These are phyloP conservation scores for Conus betulinus DNA, from an alignment of 1,140 invertebrate genomes.

Conservation along the genomic window DNA sequence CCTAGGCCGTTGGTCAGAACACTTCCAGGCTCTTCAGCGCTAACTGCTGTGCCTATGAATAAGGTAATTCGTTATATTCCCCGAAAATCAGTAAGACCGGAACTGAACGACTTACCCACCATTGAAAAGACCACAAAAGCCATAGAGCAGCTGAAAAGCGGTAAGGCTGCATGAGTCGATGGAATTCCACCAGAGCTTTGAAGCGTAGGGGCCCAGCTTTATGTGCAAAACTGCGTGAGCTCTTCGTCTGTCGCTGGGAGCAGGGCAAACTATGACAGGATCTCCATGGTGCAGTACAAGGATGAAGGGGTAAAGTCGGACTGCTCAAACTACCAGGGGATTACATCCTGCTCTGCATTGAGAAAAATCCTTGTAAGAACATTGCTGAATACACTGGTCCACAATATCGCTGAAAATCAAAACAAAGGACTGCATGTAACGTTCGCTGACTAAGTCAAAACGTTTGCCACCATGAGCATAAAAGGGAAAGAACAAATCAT, in stretches of 20 bases:
- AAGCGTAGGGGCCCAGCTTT: constrained; percentile 9
- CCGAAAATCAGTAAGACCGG: neutral
- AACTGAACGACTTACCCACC: constrained; percentile 10
- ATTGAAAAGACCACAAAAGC: neutral
- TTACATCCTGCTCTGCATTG: too few species aligned
- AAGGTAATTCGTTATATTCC: neutral
- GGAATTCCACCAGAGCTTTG: constrained; percentile 27
- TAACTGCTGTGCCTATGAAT: neutral
- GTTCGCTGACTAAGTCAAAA: neutral
- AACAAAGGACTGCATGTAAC: constrained; percentile 20
- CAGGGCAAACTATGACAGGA: neutral
- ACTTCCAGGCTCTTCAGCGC: neutral
- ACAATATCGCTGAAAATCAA: neutral
- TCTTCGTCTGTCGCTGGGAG: neutral
- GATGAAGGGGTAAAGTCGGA: neutral
- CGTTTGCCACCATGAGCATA: neutral
- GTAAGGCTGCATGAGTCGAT: neutral
- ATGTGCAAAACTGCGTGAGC: too few species aligned
- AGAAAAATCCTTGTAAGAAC: too few species aligned
- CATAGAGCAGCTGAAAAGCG: constrained; percentile 16
- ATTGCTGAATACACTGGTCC: neutral
- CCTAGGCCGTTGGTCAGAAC: neutral
- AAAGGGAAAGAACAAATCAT: neutral
- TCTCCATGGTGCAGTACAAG: neutral
- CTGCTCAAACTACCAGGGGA: too few species aligned